Evolutionary conservation across 2,113 vertebrate genomes (phyloP).

Genomic region (Cepphus grylle): DNA sequence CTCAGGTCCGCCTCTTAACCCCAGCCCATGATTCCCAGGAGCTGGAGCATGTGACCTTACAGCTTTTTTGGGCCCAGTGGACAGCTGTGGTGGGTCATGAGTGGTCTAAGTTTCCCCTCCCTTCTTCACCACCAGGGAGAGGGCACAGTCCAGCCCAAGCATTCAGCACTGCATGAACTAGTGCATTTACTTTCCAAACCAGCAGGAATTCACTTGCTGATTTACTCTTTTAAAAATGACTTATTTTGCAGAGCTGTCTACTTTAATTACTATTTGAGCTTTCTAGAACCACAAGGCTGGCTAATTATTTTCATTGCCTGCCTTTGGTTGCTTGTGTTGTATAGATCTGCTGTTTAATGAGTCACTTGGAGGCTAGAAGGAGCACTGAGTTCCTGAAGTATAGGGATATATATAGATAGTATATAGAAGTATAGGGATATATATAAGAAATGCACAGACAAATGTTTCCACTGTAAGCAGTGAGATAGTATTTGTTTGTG

Average conservation of each 20-base stretch:
- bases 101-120: rapidly evolving
- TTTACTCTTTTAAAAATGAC: not conserved
- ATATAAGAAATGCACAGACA: conserved; percentile 57
- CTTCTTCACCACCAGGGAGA: not conserved
- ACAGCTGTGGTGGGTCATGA: not conserved
- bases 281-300: conserved; percentile 65
- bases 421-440: too few relatives aligned
- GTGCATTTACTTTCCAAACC: conserved; percentile 32
- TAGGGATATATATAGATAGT: too few relatives aligned
- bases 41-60: not conserved
- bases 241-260: conserved; percentile 46
- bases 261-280: conserved; percentile 71
- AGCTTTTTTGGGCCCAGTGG: not conserved
- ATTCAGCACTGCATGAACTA: not conserved
- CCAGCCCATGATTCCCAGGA: not conserved
- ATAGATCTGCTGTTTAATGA: conserved; percentile 71
- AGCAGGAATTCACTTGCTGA: conserved; percentile 9
- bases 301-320: conserved; percentile 69
- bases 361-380: conserved; percentile 62
- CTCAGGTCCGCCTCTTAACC: not conserved
- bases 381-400: conserved; percentile 57
- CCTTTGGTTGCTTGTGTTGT: conserved; percentile 54
- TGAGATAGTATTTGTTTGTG: conserved; percentile 55
- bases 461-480: conserved; percentile 67
- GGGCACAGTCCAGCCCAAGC: not conserved